phyloP scores from a whole-genome alignment of 2,888 invertebrate genomes.

The Marronus borbonicus region DNA sequence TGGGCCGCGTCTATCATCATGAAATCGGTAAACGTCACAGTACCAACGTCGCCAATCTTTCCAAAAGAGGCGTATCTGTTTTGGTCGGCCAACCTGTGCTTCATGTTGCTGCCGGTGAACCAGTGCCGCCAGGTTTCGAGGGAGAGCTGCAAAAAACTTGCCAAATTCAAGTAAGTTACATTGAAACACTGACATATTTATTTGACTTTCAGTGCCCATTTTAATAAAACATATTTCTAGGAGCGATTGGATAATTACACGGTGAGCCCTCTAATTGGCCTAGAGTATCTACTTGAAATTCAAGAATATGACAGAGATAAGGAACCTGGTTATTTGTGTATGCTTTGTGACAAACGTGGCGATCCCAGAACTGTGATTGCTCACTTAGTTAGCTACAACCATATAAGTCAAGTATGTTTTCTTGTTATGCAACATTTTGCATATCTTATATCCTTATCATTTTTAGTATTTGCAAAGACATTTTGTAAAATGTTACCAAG shows the following conservation, averaged over 20 bases:
- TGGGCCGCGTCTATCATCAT: constrained; percentile 68
- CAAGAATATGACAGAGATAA: constrained; percentile 76
- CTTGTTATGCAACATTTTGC: not conserved
- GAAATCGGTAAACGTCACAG: constrained; percentile 67
- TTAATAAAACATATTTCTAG: constrained; percentile 58
- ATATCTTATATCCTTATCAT: constrained; percentile 4
- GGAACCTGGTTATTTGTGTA: constrained; percentile 84
- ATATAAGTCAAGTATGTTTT: constrained; percentile 68
- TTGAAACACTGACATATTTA: not conserved
- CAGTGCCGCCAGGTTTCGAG: constrained; percentile 81
- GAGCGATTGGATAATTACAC: constrained; percentile 73
- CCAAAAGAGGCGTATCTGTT: constrained; percentile 19
- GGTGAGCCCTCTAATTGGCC: constrained; percentile 76
- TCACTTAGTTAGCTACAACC: constrained; percentile 85
- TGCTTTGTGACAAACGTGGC: constrained; percentile 85
- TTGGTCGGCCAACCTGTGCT: constrained; percentile 54
- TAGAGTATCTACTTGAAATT: constrained; percentile 86
- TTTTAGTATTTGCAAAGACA: constrained; percentile 80
- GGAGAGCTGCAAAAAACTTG: constrained; percentile 72
- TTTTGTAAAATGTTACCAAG: constrained; percentile 75
- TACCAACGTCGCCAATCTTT: constrained; percentile 57
- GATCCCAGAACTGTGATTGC: constrained; percentile 85
- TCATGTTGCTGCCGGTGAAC: constrained; percentile 76
- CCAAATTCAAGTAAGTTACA: constrained; percentile 64
- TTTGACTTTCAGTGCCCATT: not conserved